Evolutionary conservation across 37 sponge, comb jelly and placozoan genomes (phyloP).

Genomic region (Cliona cf. orientalis): DNA sequence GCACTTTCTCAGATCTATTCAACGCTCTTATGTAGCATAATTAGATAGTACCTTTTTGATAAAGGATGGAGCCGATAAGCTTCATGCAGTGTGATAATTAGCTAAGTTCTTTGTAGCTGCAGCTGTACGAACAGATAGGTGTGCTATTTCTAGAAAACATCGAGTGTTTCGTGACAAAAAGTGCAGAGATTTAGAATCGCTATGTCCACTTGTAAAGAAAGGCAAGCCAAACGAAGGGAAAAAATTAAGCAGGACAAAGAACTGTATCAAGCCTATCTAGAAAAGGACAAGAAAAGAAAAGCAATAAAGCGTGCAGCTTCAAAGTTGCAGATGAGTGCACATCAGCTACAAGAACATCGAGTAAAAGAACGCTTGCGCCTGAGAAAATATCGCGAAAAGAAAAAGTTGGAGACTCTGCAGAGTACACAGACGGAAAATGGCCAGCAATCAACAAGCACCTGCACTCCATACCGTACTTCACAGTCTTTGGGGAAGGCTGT

Average conservation of each 20-base stretch:
- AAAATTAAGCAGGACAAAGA: slow-evolving; percentile 18
- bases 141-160: no score
- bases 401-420: background rate
- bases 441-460: no score
- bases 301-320: background rate
- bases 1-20: no score
- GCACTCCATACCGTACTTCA: slow-evolving; percentile 15
- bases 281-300: slow-evolving; percentile 41
- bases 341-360: slow-evolving; percentile 25
- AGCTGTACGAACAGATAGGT: no score
- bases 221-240: slow-evolving; percentile 1
- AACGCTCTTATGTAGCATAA: no score
- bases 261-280: slow-evolving; percentile 10
- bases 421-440: background rate
- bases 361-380: background rate
- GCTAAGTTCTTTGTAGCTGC: no score
- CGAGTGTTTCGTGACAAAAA: no score
- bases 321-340: background rate
- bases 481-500: slow-evolving; percentile 7
- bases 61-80: no score
- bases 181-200: no score
- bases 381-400: background rate
- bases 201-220: slow-evolving; percentile 20
- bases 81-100: no score
- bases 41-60: no score